phyloP scores from a whole-genome alignment of 2,113 vertebrate species.

The Ursus arctos region DNA sequence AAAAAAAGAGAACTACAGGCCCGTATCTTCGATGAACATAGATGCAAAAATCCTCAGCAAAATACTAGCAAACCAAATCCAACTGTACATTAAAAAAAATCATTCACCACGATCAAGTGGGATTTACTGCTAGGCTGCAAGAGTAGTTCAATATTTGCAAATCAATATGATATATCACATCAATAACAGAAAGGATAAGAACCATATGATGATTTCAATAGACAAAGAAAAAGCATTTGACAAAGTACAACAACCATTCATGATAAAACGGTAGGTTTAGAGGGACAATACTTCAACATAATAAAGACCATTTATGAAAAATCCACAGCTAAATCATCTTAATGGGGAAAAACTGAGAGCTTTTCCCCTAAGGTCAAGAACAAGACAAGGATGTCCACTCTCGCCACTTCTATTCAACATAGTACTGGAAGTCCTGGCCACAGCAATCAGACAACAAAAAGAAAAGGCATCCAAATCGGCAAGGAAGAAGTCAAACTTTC shows the following conservation, averaged over 20 bases:
- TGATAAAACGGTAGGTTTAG: background rate
- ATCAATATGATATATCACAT: background rate
- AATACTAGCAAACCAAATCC: background rate
- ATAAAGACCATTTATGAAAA: background rate
- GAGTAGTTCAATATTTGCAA: background rate
- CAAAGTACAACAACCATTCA: background rate
- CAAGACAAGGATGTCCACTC: background rate
- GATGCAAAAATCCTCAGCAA: background rate
- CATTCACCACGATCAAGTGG: background rate
- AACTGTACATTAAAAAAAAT: background rate
- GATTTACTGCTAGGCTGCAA: background rate
- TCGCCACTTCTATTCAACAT: background rate
- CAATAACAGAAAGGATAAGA: background rate
- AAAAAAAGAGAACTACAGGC: background rate
- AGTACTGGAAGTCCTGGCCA: background rate
- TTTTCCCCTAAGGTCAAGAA: background rate
- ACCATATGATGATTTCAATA: background rate
- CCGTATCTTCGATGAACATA: background rate
- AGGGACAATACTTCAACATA: background rate
- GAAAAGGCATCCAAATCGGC: background rate
- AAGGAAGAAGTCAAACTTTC: background rate
- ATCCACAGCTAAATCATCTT: background rate
- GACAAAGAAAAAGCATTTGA: background rate
- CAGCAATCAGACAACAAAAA: background rate
- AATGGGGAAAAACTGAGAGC: background rate